Percentiles rank a stretch among this genome's conserved stretches.
Conservation (phyloP, 2,113 vertebrate species). For the Telmatochromis sp. region DNA sequence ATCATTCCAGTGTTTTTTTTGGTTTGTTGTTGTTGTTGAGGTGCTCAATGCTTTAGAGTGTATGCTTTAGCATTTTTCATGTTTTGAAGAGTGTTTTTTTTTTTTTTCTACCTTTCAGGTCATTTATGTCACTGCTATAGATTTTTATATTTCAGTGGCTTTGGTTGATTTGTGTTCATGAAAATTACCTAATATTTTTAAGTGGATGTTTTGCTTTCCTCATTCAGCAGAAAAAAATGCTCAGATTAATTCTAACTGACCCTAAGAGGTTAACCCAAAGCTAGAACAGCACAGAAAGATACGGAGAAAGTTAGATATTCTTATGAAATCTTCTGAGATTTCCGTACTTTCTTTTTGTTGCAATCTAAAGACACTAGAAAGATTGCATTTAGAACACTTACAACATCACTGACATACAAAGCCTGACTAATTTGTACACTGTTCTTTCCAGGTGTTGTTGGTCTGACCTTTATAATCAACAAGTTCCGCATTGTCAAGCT, state of each 20-base stretch:
- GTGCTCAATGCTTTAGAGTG: neutral
- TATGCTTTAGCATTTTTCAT: neutral
- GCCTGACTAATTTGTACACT: neutral
- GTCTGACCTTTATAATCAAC: conserved; percentile 91
- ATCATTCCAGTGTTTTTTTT: neutral
- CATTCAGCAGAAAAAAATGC: fast-evolving
- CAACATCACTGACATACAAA: neutral
- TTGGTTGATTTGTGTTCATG: neutral
- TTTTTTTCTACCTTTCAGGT: neutral
- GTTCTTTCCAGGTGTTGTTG: conserved; percentile 80
- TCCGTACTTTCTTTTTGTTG: neutral
- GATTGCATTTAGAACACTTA: neutral
- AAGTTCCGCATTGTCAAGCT: conserved; percentile 96
- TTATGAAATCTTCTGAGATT: neutral
- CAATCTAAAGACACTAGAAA: neutral
- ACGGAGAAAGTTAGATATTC: fast-evolving
- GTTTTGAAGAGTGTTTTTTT: neutral
- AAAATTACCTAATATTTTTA: neutral
- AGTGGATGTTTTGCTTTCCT: neutral
- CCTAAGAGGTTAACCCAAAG: neutral
- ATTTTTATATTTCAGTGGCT: neutral
- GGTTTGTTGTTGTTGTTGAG: neutral
- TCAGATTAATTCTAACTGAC: neutral
- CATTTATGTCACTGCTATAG: neutral
- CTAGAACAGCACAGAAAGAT: neutral